These are phyloP conservation scores for Halichoerus grypus DNA, from an alignment of 2,113 vertebrate species.

Conservation along the genomic window DNA sequence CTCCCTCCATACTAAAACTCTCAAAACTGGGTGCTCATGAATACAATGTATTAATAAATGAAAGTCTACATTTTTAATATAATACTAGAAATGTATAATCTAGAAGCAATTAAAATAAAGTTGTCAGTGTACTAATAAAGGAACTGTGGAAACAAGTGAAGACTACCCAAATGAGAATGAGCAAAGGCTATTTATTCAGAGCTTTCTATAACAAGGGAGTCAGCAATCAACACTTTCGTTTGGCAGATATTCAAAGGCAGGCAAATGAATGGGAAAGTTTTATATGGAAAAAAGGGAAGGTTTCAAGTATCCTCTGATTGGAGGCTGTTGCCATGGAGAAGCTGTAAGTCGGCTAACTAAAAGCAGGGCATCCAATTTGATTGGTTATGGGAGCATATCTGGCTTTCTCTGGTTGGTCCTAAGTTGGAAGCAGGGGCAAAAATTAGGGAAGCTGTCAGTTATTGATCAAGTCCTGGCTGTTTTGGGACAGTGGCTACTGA, in stretches of 20 bases:
- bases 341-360: background rate
- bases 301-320: background rate
- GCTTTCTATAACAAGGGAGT: background rate
- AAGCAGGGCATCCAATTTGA: background rate
- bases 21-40: background rate
- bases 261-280: background rate
- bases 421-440: background rate
- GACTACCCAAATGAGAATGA: background rate
- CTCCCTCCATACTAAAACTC: background rate
- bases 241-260: background rate
- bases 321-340: background rate
- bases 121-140: background rate
- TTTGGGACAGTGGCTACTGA: background rate
- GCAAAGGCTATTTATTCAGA: background rate
- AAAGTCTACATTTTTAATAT: background rate
- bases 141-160: background rate
- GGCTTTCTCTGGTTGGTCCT: background rate
- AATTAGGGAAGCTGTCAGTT: background rate
- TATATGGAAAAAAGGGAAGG: background rate
- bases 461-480: background rate
- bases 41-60: background rate
- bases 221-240: background rate
- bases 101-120: background rate
- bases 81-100: background rate
- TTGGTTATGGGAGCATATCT: background rate